phyloP scores from a whole-genome alignment of 92 coral and sea anemone genomes.

The Metridium senile region DNA sequence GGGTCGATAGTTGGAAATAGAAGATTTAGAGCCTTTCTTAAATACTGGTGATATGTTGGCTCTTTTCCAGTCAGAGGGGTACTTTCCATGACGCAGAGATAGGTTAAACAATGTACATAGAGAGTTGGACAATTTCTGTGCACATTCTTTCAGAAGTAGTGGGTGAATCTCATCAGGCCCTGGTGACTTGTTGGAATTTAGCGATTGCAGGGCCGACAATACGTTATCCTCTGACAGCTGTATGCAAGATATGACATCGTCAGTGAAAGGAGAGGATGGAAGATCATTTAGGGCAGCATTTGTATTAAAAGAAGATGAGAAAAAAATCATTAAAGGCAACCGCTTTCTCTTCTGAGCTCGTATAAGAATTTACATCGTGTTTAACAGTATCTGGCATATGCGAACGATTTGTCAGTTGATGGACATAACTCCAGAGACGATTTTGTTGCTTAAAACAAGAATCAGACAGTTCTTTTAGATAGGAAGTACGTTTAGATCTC shows the following conservation, averaged over 20 bases:
- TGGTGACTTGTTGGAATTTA: constrained; percentile 43
- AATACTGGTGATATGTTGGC: neutral
- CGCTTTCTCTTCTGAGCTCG: constrained; percentile 40
- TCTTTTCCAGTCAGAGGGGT: neutral
- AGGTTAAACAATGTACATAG: constrained; percentile 44
- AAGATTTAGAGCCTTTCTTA: constrained; percentile 8
- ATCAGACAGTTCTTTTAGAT: constrained; percentile 47
- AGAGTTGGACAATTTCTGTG: constrained; percentile 41
- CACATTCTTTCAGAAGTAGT: constrained; percentile 41
- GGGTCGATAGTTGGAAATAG: constrained; percentile 41
- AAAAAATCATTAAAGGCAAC: constrained; percentile 41
- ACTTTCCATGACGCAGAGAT: constrained; percentile 1
- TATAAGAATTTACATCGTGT: constrained; percentile 4
- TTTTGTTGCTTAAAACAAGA: constrained; percentile 33
- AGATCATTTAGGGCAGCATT: constrained; percentile 15
- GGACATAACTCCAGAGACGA: constrained; percentile 53
- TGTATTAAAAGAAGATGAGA: constrained; percentile 38
- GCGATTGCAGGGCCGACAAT: constrained; percentile 9
- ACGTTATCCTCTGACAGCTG: constrained; percentile 30
- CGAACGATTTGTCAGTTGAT: constrained; percentile 45
- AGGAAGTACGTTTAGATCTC: constrained; percentile 45
- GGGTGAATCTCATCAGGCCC: constrained; percentile 58
- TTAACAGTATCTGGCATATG: constrained; percentile 37
- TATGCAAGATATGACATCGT: constrained; percentile 13
- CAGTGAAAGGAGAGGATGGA: constrained; percentile 28